Evolutionary conservation across 2,888 invertebrate genomes (phyloP).

Genomic region (Nebria brevicollis): DNA sequence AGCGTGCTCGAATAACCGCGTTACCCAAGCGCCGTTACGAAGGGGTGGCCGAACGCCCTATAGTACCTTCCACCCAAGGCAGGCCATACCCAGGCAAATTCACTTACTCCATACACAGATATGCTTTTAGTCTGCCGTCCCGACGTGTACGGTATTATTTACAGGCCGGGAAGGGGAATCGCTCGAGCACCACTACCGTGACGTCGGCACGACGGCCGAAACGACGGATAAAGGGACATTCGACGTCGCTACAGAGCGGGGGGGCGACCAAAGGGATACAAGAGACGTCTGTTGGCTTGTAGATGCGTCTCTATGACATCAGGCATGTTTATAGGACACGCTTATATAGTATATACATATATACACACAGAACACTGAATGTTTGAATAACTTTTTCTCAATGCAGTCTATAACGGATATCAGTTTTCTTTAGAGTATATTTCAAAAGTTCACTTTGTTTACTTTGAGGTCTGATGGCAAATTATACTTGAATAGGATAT

Average conservation of each 20-base stretch:
- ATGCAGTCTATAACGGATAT: background rate
- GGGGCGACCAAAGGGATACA: background rate
- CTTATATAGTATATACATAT: background rate
- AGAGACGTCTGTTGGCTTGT: background rate
- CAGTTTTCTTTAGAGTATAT: background rate
- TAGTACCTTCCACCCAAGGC: conserved; percentile 32
- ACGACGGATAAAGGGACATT: background rate
- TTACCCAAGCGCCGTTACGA: background rate
- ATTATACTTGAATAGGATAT: background rate
- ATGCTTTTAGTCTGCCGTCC: conserved; percentile 59
- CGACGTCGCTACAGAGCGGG: background rate
- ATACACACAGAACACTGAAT: background rate
- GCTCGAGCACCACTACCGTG: background rate
- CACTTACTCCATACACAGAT: conserved; percentile 64
- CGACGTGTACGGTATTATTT: conserved; percentile 45
- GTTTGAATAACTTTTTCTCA: background rate
- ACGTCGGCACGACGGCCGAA: background rate
- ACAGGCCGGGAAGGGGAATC: conserved; percentile 25
- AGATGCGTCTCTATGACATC: conserved; percentile 16
- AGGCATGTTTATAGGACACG: conserved; percentile 5
- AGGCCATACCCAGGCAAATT: conserved; percentile 58
- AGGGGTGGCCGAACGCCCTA: conserved; percentile 4
- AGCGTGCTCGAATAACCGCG: background rate
- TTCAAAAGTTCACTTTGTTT: background rate
- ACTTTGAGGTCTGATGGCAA: background rate